Conservation (phyloP, 2,113 vertebrate genomes). For the Xenopus borealis region DNA sequence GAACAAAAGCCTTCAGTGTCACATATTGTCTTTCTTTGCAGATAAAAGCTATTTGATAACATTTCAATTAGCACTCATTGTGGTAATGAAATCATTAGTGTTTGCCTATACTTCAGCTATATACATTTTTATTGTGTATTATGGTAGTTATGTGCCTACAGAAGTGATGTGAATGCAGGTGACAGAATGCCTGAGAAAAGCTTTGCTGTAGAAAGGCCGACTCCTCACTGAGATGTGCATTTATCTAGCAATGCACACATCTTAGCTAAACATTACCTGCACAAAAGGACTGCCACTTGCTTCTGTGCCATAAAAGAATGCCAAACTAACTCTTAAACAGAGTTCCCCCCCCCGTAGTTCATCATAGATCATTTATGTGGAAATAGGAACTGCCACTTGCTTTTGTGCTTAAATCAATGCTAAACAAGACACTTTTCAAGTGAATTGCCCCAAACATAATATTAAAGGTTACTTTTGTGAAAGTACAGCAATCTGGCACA, state of each 20-base stretch:
- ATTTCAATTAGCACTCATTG: conserved; percentile 21
- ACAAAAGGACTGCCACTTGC: neutral
- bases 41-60: conserved; percentile 10
- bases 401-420: too few species aligned
- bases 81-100: conserved; percentile 30
- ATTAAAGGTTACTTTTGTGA: too few species aligned
- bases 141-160: conserved; percentile 12
- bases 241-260: conserved; percentile 21
- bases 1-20: conserved; percentile 3
- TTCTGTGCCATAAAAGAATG: too few species aligned
- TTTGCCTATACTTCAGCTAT: conserved; percentile 21
- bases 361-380: too few species aligned
- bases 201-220: conserved; percentile 9
- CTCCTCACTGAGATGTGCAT: conserved; percentile 13
- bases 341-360: too few species aligned
- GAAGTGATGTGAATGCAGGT: conserved; percentile 13
- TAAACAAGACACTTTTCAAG: too few species aligned
- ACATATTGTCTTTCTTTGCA: conserved; percentile 7
- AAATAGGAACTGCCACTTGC: too few species aligned
- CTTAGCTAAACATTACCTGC: conserved; percentile 1
- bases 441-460: too few species aligned
- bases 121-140: conserved; percentile 11
- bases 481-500: too few species aligned
- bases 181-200: conserved; percentile 8
- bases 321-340: neutral